Evolutionary conservation across 1,140 invertebrate genomes (phyloP).

Genomic region (Bicyclus anynana): DNA sequence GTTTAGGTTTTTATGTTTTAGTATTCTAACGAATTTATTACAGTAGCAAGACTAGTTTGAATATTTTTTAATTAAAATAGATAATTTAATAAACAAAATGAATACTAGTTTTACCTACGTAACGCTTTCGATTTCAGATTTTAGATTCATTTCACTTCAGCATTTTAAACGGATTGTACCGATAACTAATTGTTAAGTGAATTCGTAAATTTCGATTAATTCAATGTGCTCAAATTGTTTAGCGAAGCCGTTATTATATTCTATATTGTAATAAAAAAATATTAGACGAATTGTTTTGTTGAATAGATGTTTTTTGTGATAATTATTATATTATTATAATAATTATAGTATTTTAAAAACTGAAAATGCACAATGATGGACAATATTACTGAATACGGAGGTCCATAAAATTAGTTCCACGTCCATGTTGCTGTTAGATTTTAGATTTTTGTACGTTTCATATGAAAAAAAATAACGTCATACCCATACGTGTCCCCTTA

Average conservation of each 20-base stretch:
- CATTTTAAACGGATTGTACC: no score
- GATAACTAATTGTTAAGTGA: constrained; percentile 20
- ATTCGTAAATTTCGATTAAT: constrained; percentile 44
- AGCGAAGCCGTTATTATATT: constrained; percentile 26
- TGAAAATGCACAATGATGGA: constrained; percentile 68
- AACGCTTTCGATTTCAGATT: no score
- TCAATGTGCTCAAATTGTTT: constrained; percentile 43
- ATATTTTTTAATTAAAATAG: no score
- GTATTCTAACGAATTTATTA: no score
- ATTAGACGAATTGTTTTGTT: constrained; percentile 18
- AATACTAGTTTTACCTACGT: no score
- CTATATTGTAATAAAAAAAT: constrained; percentile 8
- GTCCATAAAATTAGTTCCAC: constrained; percentile 59
- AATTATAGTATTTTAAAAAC: constrained; percentile 34
- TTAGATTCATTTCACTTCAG: no score
- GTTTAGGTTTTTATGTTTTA: no score
- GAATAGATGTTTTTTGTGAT: constrained; percentile 52
- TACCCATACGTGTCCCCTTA: constrained; percentile 9
- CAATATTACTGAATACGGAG: constrained; percentile 68
- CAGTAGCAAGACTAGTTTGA: no score
- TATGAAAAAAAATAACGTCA: constrained; percentile 38
- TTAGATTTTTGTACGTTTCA: constrained; percentile 63
- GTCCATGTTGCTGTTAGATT: constrained; percentile 56
- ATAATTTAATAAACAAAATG: no score
- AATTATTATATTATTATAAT: constrained; percentile 45